phyloP scores from a whole-genome alignment of 2,888 invertebrate species.

The Carterocephalus palaemon region DNA sequence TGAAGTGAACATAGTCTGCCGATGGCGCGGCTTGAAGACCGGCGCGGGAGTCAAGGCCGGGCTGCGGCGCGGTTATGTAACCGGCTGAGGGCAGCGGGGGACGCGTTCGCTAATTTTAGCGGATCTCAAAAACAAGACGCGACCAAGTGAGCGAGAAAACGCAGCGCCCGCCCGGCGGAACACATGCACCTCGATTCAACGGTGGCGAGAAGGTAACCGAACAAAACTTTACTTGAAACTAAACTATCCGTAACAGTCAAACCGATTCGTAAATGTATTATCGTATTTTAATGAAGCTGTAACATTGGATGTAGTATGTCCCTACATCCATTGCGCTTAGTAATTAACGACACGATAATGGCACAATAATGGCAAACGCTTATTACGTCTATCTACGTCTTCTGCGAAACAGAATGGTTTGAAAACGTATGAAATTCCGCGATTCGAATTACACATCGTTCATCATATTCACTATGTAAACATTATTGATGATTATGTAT shows the following conservation, averaged over 20 bases:
- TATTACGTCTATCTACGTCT: constrained; percentile 2
- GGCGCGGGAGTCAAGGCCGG: constrained; percentile 78
- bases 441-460: constrained; percentile 16
- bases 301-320: too few species aligned
- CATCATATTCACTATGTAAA: background rate
- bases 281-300: background rate
- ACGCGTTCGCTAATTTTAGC: constrained; percentile 69
- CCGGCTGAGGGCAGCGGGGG: constrained; percentile 52
- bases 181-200: constrained; percentile 31
- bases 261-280: too few species aligned
- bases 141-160: constrained; percentile 43
- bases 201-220: constrained; percentile 11
- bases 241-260: background rate
- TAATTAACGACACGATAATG: too few species aligned
- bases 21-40: constrained; percentile 35
- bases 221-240: constrained; percentile 2
- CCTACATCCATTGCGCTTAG: too few species aligned
- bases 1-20: constrained; percentile 19
- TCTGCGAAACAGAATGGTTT: constrained; percentile 2
- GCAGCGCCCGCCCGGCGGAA: constrained; percentile 35
- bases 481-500: constrained; percentile 9
- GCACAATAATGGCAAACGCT: constrained; percentile 2
- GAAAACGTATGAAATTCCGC: constrained; percentile 1
- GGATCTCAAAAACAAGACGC: constrained; percentile 63
- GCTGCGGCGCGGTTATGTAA: constrained; percentile 69